Percentiles rank a stretch among this genome's conserved stretches.
Evolutionary conservation across 1,140 invertebrate genomes (phyloP).

Genomic region (Drosophila guanche): DNA sequence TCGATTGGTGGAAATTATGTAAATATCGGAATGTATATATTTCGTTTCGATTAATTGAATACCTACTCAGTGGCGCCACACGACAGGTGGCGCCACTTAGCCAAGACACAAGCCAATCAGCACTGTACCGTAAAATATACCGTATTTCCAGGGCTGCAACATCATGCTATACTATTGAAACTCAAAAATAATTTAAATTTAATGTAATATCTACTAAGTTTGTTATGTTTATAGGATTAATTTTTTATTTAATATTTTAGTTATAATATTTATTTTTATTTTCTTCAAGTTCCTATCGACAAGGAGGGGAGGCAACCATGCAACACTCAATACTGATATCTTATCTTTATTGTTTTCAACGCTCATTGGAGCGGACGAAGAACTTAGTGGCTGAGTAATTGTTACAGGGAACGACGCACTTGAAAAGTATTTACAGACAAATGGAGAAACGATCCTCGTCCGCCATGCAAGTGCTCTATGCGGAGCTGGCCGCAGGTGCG

Average conservation of each 20-base stretch:
- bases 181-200: background rate
- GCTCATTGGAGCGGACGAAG: background rate
- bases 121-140: constrained; percentile 2
- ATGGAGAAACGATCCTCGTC: constrained; percentile 60
- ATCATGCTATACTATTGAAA: too few species aligned
- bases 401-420: constrained; percentile 6
- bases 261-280: background rate
- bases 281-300: background rate
- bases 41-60: too few species aligned
- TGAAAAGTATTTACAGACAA: background rate
- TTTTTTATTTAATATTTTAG: background rate
- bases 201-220: background rate
- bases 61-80: background rate
- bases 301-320: constrained; percentile 11
- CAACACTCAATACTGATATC: constrained; percentile 40
- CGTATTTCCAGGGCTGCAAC: background rate
- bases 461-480: constrained; percentile 60
- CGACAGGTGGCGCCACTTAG: background rate
- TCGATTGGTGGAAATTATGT: too few species aligned
- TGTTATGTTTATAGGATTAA: background rate
- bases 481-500: constrained; percentile 63
- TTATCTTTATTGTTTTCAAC: constrained; percentile 52
- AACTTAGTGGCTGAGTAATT: constrained; percentile 21
- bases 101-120: background rate
- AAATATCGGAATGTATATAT: too few species aligned